phyloP scores from a whole-genome alignment of 2,888 invertebrate species.

The Eremobia ochroleuca region DNA sequence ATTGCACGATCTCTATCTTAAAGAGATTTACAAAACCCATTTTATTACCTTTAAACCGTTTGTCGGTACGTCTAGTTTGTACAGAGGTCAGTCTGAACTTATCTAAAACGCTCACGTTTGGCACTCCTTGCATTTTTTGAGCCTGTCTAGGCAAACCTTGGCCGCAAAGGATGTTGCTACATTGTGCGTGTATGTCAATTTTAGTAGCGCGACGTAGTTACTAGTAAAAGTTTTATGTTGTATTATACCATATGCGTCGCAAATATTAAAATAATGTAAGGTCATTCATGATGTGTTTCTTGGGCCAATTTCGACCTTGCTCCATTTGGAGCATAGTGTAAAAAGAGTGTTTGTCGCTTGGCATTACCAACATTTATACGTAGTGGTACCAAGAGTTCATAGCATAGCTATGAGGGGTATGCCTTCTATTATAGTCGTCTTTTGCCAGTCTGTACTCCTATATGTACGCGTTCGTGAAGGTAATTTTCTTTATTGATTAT shows the following conservation, averaged over 20 bases:
- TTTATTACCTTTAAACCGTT: constrained; percentile 31
- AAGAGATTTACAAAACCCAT: constrained; percentile 1
- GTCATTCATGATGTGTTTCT: not conserved
- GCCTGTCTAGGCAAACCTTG: constrained; percentile 53
- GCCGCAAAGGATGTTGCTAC: constrained; percentile 64
- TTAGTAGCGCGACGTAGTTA: constrained; percentile 4
- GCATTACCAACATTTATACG: not conserved
- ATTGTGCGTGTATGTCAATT: constrained; percentile 52
- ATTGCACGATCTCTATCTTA: not conserved
- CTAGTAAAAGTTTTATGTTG: constrained; percentile 16
- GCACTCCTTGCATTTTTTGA: constrained; percentile 52
- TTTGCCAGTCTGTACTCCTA: not conserved
- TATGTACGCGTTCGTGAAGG: constrained; percentile 1
- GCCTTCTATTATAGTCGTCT: not conserved
- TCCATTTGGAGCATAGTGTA: not conserved
- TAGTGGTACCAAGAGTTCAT: not conserved
- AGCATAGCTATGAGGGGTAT: not conserved
- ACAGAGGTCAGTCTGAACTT: constrained; percentile 56
- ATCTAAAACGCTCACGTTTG: constrained; percentile 62
- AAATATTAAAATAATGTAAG: constrained; percentile 28
- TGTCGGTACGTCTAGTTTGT: constrained; percentile 31
- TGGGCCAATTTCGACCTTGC: not conserved
- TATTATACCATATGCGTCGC: constrained; percentile 1
- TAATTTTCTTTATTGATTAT: constrained; percentile 24
- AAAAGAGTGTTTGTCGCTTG: not conserved